Evolutionary conservation across 2,113 vertebrate genomes (phyloP).

Genomic region (Setophaga kirtlandii): DNA sequence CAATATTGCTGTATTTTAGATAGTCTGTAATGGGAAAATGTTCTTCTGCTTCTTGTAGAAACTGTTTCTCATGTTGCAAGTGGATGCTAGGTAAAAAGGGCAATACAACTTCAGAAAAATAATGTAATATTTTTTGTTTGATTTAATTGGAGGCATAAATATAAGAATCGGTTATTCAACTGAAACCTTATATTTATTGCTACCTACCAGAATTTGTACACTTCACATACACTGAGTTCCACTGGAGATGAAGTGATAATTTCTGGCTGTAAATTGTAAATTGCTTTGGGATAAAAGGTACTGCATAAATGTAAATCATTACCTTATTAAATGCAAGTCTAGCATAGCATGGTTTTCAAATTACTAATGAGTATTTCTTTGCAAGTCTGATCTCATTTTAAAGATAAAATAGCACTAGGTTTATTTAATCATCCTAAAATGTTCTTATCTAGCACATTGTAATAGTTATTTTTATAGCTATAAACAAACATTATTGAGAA

Average conservation of each 20-base stretch:
- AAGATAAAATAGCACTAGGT: background rate
- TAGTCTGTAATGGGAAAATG: background rate
- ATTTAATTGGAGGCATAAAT: constrained; percentile 26
- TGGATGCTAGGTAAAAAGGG: background rate
- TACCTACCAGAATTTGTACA: constrained; percentile 35
- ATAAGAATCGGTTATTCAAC: background rate
- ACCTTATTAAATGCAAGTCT: constrained; percentile 45
- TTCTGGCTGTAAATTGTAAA: constrained; percentile 54
- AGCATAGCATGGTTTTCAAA: constrained; percentile 44
- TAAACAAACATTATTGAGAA: background rate
- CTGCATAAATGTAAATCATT: constrained; percentile 52
- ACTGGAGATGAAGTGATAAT: constrained; percentile 60
- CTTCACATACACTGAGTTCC: constrained; percentile 30
- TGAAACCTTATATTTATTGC: constrained; percentile 35
- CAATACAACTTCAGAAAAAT: background rate
- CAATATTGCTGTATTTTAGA: background rate
- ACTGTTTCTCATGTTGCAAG: background rate
- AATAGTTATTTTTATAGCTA: background rate
- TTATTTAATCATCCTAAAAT: constrained; percentile 15
- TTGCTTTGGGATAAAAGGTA: constrained; percentile 60
- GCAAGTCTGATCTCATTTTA: background rate
- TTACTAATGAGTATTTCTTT: constrained; percentile 48
- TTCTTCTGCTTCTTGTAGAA: background rate
- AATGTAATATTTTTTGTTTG: background rate
- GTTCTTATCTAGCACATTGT: background rate